phyloP scores from a whole-genome alignment of 35 echinoderm and acorn worm genomes.

The Ophioderma brevispina region DNA sequence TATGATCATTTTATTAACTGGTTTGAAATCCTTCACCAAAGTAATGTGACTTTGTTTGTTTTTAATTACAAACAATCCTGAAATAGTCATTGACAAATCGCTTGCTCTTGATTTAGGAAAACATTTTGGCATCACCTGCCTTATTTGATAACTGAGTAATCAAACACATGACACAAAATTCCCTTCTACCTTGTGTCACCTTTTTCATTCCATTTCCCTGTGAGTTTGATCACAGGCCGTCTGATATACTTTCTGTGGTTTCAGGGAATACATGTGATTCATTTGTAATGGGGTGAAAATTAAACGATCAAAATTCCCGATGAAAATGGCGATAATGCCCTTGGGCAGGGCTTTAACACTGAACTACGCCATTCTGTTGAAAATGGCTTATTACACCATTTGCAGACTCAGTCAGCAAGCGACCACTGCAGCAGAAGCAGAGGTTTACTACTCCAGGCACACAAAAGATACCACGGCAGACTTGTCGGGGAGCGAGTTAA shows the following conservation, averaged over 20 bases:
- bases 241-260: background rate
- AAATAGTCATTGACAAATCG: too few species aligned
- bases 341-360: background rate
- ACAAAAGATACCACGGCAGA: background rate
- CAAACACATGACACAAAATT: too few species aligned
- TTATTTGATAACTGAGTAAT: too few species aligned
- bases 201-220: too few species aligned
- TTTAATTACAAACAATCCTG: too few species aligned
- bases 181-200: too few species aligned
- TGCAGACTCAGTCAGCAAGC: background rate
- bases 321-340: background rate
- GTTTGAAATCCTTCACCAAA: too few species aligned
- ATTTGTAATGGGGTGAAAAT: background rate
- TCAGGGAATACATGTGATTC: background rate
- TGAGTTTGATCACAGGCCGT: too few species aligned
- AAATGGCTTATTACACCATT: background rate
- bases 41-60: too few species aligned
- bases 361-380: background rate
- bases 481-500: background rate
- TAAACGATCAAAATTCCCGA: background rate
- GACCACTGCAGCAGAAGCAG: background rate
- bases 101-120: too few species aligned
- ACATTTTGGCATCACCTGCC: too few species aligned
- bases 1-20: too few species aligned
- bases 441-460: background rate